A percentile compares a stretch with the other conserved stretches of the same genome.
These are phyloP conservation scores for Coracopsis vasa DNA, from an alignment of 2,113 vertebrate genomes.

Conservation along the genomic window DNA sequence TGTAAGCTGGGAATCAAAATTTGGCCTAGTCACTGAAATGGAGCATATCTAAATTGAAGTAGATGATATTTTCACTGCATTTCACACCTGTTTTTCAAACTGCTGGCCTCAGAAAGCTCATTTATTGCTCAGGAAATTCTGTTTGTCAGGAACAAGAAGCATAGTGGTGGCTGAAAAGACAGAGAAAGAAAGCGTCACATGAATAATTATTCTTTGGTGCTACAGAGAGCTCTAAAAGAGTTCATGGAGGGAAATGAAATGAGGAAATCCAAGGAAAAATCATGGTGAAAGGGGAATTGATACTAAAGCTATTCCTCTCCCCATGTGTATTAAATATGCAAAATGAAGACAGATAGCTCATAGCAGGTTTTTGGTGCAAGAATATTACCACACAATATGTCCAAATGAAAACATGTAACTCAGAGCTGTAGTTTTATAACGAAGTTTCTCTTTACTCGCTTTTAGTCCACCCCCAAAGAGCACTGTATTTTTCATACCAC, in stretches of 20 bases:
- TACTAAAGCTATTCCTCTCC: background rate
- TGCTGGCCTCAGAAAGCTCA: background rate
- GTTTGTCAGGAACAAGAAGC: background rate
- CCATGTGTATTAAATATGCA: background rate
- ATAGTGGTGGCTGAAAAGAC: background rate
- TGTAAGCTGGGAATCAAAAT: background rate
- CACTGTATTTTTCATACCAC: background rate
- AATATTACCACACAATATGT: background rate
- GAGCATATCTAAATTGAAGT: background rate
- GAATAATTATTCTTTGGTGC: background rate
- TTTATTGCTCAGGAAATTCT: background rate
- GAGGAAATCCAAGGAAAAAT: background rate
- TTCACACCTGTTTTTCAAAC: background rate
- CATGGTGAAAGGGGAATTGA: background rate
- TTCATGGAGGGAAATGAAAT: background rate
- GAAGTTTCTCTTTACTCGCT: background rate
- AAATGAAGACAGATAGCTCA: slow-evolving; percentile 8
- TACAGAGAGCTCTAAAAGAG: background rate
- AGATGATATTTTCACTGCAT: background rate
- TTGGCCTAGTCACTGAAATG: background rate
- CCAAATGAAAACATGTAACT: background rate
- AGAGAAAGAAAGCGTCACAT: accelerated
- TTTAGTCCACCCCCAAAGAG: background rate
- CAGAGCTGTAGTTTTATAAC: background rate
- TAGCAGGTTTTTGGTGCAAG: background rate